These are phyloP conservation scores for Melanotus villosus DNA, from an alignment of 2,888 invertebrate species.

Conservation along the genomic window DNA sequence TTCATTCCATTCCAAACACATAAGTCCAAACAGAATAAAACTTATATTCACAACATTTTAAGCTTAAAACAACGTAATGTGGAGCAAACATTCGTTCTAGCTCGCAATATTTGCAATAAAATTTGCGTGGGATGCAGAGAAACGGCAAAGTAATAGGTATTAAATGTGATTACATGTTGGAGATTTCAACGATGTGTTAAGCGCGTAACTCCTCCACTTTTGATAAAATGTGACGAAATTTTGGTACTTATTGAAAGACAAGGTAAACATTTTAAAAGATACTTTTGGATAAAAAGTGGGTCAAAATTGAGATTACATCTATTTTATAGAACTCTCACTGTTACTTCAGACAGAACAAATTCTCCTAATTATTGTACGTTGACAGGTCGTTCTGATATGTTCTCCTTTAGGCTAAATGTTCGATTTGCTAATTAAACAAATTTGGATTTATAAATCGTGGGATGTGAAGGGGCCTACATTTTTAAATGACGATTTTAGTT, in stretches of 20 bases:
- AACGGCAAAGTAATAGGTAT: too few species aligned
- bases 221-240: too few species aligned
- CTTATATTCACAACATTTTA: too few species aligned
- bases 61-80: too few species aligned
- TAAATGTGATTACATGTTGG: too few species aligned
- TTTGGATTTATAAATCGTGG: background rate
- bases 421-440: background rate
- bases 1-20: too few species aligned
- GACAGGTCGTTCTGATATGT: background rate
- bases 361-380: background rate
- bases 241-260: too few species aligned
- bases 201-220: background rate
- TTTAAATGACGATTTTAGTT: background rate
- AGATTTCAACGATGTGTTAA: constrained; percentile 24
- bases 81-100: too few species aligned
- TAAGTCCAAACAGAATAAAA: too few species aligned
- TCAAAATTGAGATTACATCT: background rate
- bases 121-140: too few species aligned
- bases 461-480: background rate
- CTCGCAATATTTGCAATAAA: too few species aligned
- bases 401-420: background rate
- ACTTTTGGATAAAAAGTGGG: background rate
- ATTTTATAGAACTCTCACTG: background rate
- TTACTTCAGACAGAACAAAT: background rate
- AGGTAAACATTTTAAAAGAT: too few species aligned